These are phyloP conservation scores for Zophobas morio DNA, from an alignment of 1,140 invertebrate genomes.

Conservation along the genomic window DNA sequence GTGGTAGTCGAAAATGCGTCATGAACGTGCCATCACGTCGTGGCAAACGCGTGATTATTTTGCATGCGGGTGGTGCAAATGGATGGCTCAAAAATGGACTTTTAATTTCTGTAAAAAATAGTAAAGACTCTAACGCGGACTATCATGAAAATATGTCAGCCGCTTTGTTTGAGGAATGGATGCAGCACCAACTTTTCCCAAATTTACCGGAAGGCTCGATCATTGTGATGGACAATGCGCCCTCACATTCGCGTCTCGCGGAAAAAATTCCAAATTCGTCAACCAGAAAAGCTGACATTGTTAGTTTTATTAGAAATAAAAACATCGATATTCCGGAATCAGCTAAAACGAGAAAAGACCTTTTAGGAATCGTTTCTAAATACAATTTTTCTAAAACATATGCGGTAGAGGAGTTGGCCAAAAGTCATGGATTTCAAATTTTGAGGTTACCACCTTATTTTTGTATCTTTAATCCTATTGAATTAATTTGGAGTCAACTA, in stretches of 20 bases:
- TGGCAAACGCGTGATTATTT: conserved; percentile 56
- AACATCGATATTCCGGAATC: too few relatives aligned
- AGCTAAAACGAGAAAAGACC: too few relatives aligned
- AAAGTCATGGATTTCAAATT: too few relatives aligned
- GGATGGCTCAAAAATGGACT: conserved; percentile 57
- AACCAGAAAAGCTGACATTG: conserved; percentile 53
- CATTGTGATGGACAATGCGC: conserved; percentile 58
- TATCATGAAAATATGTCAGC: conserved; percentile 57
- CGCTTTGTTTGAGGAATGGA: conserved; percentile 52
- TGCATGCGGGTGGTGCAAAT: conserved; percentile 56
- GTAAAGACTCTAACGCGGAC: conserved; percentile 38
- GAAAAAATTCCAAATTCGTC: conserved; percentile 56
- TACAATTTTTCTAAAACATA: too few relatives aligned
- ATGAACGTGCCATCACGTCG: conserved; percentile 47
- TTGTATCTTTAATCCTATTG: too few relatives aligned
- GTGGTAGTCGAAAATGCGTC: conserved; percentile 20
- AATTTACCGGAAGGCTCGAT: conserved; percentile 55
- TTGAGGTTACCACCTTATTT: too few relatives aligned
- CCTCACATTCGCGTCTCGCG: conserved; percentile 53
- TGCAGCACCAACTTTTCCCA: conserved; percentile 57
- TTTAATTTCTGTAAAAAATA: conserved; percentile 50
- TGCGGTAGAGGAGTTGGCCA: too few relatives aligned
- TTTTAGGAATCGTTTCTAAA: too few relatives aligned
- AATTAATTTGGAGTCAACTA: too few relatives aligned
- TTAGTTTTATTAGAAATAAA: too few relatives aligned